Evolutionary conservation across 2,797 vertebrate genomes (phyloP).

Genomic region (Garrulus glandarius): DNA sequence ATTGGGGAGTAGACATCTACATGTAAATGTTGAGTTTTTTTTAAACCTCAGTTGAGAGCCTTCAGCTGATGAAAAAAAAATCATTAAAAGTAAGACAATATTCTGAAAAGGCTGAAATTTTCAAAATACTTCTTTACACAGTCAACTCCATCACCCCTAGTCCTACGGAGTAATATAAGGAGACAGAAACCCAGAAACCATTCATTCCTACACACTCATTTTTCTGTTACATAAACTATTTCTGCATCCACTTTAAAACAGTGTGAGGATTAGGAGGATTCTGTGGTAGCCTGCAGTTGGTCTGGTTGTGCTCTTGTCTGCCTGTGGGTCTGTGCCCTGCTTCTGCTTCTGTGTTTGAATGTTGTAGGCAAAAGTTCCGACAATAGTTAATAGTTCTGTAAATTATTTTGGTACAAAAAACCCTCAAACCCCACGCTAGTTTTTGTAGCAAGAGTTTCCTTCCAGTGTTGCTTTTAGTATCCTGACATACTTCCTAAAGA

Average conservation of each 20-base stretch:
- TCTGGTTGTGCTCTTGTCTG: not conserved
- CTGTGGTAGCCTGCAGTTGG: accelerated
- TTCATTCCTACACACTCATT: not conserved
- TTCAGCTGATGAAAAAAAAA: not conserved
- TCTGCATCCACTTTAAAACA: not conserved
- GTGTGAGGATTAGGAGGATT: not conserved
- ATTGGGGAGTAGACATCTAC: not conserved
- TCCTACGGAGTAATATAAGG: not conserved
- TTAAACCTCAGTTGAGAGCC: not conserved
- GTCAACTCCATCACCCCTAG: accelerated
- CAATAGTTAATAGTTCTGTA: not conserved
- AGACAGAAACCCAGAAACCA: not conserved
- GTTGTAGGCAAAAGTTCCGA: not conserved
- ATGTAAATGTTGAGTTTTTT: not conserved
- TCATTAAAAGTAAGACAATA: not conserved
- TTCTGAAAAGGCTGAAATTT: not conserved
- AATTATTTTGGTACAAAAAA: not conserved
- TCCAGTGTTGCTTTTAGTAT: not conserved
- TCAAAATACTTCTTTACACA: not conserved
- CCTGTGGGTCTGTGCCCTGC: not conserved
- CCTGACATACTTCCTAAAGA: not conserved
- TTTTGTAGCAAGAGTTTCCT: not conserved
- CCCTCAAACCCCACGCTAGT: accelerated
- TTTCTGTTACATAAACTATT: not conserved
- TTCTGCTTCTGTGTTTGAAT: not conserved